Evolutionary conservation across 92 coral and sea anemone genomes (phyloP).

Genomic region (Nematostella vectensis): DNA sequence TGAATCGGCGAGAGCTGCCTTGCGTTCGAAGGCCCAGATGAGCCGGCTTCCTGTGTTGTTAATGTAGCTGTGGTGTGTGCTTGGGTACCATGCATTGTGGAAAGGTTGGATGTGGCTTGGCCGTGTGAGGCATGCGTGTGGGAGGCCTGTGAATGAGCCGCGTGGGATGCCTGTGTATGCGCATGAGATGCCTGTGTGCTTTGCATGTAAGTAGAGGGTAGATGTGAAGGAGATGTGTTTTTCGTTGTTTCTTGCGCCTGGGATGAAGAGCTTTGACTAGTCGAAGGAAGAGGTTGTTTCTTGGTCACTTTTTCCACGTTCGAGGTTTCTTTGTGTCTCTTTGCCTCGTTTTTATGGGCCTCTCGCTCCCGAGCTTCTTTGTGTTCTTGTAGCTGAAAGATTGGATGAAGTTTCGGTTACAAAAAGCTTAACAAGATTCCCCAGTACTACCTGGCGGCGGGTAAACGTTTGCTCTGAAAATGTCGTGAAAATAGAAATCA

Average conservation of each 20-base stretch:
- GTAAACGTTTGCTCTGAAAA: too few species aligned
- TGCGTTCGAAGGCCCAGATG: constrained; percentile 51
- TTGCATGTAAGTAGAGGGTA: constrained; percentile 15
- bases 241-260: constrained; percentile 36
- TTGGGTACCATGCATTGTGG: constrained; percentile 32
- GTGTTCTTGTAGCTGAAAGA: constrained; percentile 44
- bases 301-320: constrained; percentile 57
- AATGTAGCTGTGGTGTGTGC: constrained; percentile 8
- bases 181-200: constrained; percentile 1
- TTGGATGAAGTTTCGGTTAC: too few species aligned
- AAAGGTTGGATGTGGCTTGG: constrained; percentile 40
- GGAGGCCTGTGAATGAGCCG: constrained; percentile 39
- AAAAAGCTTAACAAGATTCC: too few species aligned
- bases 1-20: constrained; percentile 81
- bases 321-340: constrained; percentile 61
- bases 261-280: constrained; percentile 55
- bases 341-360: constrained; percentile 45
- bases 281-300: constrained; percentile 56
- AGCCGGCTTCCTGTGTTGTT: constrained; percentile 50
- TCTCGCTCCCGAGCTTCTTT: constrained; percentile 71
- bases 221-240: constrained; percentile 26
- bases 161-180: constrained; percentile 27
- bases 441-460: too few species aligned
- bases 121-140: constrained; percentile 39
- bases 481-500: too few species aligned